phyloP scores from a whole-genome alignment of 1,140 invertebrate genomes.

The Bombus pyrosoma region DNA sequence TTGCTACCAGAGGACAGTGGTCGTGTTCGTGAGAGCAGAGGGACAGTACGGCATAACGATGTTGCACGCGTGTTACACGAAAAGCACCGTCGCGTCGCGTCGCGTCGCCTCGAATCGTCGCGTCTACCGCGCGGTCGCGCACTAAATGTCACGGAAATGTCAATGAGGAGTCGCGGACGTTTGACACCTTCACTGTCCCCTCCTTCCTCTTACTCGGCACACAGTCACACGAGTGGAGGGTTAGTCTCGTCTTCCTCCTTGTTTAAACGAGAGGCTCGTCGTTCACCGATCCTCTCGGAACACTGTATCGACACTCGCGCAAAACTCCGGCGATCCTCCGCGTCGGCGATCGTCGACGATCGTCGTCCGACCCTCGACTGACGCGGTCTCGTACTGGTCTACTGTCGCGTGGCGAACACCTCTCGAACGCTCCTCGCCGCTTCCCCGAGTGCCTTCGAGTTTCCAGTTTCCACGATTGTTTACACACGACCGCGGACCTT shows the following conservation, averaged over 20 bases:
- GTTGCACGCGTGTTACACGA: slow-evolving; percentile 56
- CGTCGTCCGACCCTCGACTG: slow-evolving; percentile 9
- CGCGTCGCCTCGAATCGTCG: slow-evolving; percentile 37
- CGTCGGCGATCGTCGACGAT: slow-evolving; percentile 12
- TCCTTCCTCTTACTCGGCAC: slow-evolving; percentile 12
- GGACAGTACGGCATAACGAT: no score
- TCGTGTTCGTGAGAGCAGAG: no score
- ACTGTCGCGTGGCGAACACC: slow-evolving; percentile 16
- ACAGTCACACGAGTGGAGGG: neutral
- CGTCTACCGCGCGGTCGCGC: slow-evolving; percentile 33
- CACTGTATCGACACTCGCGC: slow-evolving; percentile 39
- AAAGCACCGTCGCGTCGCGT: slow-evolving; percentile 22
- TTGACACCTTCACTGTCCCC: slow-evolving; percentile 70
- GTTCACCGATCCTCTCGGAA: neutral
- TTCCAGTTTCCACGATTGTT: slow-evolving; percentile 11
- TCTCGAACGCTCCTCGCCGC: neutral
- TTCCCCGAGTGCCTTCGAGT: neutral
- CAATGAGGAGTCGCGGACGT: slow-evolving; percentile 66
- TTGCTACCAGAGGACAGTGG: no score
- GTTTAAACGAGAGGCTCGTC: neutral
- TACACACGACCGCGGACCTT: neutral
- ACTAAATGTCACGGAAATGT: slow-evolving; percentile 75
- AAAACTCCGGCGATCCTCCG: neutral
- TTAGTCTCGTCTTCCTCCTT: neutral
- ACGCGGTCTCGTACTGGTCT: neutral